Evolutionary conservation across 2,888 invertebrate species (phyloP), one percentile per base, ranked within the genome.

Genomic region (Ennomos quercinarius): DNA sequence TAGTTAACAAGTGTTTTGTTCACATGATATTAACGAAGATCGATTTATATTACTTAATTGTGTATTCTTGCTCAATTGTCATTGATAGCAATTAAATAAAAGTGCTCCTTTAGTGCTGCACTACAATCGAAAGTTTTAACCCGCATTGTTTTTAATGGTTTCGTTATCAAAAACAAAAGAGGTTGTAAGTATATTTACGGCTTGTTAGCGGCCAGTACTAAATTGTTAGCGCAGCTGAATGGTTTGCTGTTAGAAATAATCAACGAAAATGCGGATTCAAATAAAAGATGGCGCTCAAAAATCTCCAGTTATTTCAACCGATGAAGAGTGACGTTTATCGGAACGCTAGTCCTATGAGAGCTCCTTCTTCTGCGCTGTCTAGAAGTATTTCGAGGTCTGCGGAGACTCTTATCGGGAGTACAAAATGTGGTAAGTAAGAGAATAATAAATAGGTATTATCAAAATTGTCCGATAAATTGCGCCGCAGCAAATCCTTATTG

Each of bases 371-470:
- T 0, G 83, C 87, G 3, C 66, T 91, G 5, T 86, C 88, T 0
- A 84, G 87, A 60, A 85, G 70, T 60, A 80, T 92, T 10, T 91
- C 91, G 2, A 88, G 81, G 61, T 91, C 91, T 37, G 93, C 93
- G 52, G 93, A 93, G 64, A 85, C 87, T 5, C 74, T 93, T 13
- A 81, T 80, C 10, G 87, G 84, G 8, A 80, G 80, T 40, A 77
- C 80, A 5, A 86, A 82, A 72, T 67, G 66, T 64, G 87, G 86
- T 87, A 77, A 78, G 80, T 4, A 27, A 17, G 1, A n/a, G 10
- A 35, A 27, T 6, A 6, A 27, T 6, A 27, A 27, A 6, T 4
- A 4, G 1, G 17, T 17, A 4, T n/a, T n/a, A 17, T 17, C 17
- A 17, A 17, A 17, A 17, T 17, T 17, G 1, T 17, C 17, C 3